These are phyloP conservation scores for Callopanchax toddi DNA, from an alignment of 2,113 vertebrate genomes.

Conservation along the genomic window DNA sequence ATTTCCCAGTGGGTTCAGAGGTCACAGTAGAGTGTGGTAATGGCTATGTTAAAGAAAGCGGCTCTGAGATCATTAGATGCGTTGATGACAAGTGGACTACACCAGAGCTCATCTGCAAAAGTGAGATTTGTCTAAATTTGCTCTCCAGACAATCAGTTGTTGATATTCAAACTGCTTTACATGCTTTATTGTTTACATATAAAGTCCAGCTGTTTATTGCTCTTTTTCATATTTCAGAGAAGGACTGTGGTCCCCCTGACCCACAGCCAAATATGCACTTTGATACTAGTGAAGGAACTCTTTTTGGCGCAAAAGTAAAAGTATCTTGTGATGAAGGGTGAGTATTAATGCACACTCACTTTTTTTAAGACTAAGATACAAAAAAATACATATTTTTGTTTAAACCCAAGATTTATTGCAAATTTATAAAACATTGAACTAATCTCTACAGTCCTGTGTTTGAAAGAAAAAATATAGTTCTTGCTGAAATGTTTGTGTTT, in stretches of 20 bases:
- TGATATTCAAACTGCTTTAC: no score
- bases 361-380: no score
- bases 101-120: constrained; percentile 59
- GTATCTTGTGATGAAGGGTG: constrained; percentile 67
- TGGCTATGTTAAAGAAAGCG: constrained; percentile 26
- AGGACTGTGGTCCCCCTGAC: constrained; percentile 56
- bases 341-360: constrained; percentile 24
- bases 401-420: no score
- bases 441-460: not conserved
- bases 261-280: constrained; percentile 23
- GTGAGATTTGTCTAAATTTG: constrained; percentile 40
- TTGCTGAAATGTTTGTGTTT: not conserved
- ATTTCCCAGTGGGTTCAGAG: constrained; percentile 2
- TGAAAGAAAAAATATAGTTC: not conserved
- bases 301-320: constrained; percentile 28
- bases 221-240: constrained; percentile 54
- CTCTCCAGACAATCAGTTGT: no score
- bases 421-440: no score
- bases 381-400: no score
- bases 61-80: constrained; percentile 48
- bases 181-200: no score
- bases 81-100: constrained; percentile 26
- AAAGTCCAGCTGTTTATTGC: not conserved
- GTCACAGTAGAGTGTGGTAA: constrained; percentile 44
- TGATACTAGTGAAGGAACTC: constrained; percentile 2